These are phyloP conservation scores for Dendroctonus ponderosae DNA, from an alignment of 1,140 invertebrate genomes.

Conservation along the genomic window DNA sequence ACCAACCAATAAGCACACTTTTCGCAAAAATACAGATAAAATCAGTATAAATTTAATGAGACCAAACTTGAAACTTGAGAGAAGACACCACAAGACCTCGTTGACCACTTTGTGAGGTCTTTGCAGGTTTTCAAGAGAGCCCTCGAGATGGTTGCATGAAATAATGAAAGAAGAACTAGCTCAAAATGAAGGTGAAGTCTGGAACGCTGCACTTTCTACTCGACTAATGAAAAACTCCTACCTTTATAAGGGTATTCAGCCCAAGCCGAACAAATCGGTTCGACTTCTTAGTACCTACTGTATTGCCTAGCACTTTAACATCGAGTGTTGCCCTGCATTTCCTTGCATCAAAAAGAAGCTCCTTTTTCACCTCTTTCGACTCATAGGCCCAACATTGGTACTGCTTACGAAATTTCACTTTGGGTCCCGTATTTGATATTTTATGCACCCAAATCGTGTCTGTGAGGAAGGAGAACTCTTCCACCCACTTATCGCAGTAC, in stretches of 20 bases:
- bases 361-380: conserved; percentile 44
- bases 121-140: too few relatives aligned
- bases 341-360: conserved; percentile 47
- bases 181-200: too few relatives aligned
- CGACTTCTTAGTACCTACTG: conserved; percentile 40
- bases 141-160: too few relatives aligned
- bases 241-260: conserved; percentile 49
- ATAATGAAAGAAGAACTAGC: too few relatives aligned
- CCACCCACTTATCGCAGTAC: conserved; percentile 49
- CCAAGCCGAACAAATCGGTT: conserved; percentile 46
- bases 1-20: too few relatives aligned
- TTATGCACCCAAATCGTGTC: conserved; percentile 50
- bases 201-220: too few relatives aligned
- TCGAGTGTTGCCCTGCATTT: conserved; percentile 48
- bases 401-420: conserved; percentile 49
- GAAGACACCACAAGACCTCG: too few relatives aligned
- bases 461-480: conserved; percentile 47
- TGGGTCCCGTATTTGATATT: conserved; percentile 49
- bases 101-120: too few relatives aligned
- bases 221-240: conserved; percentile 26
- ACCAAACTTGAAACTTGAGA: too few relatives aligned
- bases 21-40: too few relatives aligned
- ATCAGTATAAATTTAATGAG: too few relatives aligned
- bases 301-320: conserved; percentile 48
- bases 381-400: conserved; percentile 49